These are phyloP conservation scores for Mus spretus DNA, from an alignment of 2,797 vertebrate genomes.

Conservation along the genomic window DNA sequence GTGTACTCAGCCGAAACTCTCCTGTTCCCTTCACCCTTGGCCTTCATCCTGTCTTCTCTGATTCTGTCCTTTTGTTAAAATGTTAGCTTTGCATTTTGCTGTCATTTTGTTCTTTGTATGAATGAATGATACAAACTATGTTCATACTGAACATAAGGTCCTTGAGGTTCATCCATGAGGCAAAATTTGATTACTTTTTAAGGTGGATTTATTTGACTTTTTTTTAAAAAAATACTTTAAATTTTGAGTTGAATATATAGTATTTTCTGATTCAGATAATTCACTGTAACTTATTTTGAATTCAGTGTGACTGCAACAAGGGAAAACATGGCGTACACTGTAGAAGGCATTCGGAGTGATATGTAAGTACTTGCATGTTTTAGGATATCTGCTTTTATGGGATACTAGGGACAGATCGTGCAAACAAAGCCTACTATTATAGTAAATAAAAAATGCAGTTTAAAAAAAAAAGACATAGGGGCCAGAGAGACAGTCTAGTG, in stretches of 20 bases:
- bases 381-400: neutral
- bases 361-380: conserved; percentile 91
- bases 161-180: neutral
- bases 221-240: conserved; percentile 25
- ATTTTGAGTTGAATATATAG: neutral
- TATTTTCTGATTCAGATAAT: conserved; percentile 45
- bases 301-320: conserved; percentile 94
- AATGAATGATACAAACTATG: neutral
- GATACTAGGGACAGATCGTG: neutral
- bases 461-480: neutral
- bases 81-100: neutral
- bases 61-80: neutral
- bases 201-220: neutral
- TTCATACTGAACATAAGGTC: neutral
- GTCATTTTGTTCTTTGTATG: neutral
- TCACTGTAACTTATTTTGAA: conserved; percentile 58
- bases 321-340: conserved; percentile 94
- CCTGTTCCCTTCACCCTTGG: neutral
- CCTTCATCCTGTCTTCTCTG: neutral
- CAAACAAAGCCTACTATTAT: neutral
- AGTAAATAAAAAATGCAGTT: neutral
- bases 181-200: conserved; percentile 56
- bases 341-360: conserved; percentile 95
- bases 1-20: neutral
- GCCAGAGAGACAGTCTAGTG: neutral